phyloP scores from a whole-genome alignment of 2,113 vertebrate genomes.

The Seriola dumerili region DNA sequence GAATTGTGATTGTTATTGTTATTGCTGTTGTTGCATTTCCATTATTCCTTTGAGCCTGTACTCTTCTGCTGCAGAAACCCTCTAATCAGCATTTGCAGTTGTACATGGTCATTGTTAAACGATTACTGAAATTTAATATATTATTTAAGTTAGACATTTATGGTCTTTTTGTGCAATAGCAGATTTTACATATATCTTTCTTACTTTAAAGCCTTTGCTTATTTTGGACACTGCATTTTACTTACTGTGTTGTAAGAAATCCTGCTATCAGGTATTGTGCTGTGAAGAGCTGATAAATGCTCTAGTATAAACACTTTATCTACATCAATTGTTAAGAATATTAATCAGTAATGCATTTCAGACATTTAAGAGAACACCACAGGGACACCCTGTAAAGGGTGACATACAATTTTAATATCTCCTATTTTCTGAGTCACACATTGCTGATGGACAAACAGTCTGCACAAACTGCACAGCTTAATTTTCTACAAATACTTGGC shows the following conservation, averaged over 20 bases:
- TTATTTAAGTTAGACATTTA: not conserved
- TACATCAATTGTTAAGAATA: constrained; percentile 2
- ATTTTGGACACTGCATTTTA: not conserved
- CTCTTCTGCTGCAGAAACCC: not conserved
- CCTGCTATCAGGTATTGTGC: constrained; percentile 4
- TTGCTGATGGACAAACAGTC: not conserved
- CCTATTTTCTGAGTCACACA: constrained; percentile 15
- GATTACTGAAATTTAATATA: not conserved
- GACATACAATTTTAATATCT: constrained; percentile 19
- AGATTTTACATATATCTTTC: not conserved
- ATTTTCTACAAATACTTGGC: constrained; percentile 5
- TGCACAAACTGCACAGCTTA: not conserved
- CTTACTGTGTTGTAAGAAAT: not conserved
- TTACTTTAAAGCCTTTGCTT: not conserved
- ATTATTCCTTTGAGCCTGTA: not conserved
- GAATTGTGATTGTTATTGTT: not conserved
- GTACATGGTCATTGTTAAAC: not conserved
- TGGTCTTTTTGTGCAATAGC: not conserved
- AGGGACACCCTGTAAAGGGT: constrained; percentile 8
- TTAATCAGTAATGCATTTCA: constrained; percentile 47
- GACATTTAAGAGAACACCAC: constrained; percentile 1
- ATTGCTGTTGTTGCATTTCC: not conserved
- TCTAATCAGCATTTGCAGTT: not conserved
- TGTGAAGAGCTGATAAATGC: constrained; percentile 7
- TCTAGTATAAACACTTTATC: constrained; percentile 19